Percentiles rank a stretch among this genome's conserved stretches.
These are phyloP conservation scores for Noctua comes DNA, from an alignment of 2,888 invertebrate genomes.

Conservation along the genomic window DNA sequence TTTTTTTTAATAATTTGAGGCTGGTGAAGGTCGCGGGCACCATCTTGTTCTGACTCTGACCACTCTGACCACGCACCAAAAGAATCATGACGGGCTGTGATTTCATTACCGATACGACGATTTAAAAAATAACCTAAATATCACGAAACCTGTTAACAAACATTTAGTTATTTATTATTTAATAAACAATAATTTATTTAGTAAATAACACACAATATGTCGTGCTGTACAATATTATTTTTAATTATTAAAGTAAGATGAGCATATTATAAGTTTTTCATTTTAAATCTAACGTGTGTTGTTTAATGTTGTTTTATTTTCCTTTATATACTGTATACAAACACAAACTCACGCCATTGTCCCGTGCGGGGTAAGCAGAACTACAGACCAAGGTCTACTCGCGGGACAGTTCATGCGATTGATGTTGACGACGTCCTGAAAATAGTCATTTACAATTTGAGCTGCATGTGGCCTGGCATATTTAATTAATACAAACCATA, in stretches of 20 bases:
- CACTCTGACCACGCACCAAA: neutral
- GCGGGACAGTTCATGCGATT: no score
- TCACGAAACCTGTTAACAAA: conserved; percentile 8
- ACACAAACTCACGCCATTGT: neutral
- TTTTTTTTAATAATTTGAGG: no score
- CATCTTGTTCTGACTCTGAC: neutral
- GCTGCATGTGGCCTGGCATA: no score
- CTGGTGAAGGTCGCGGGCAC: no score
- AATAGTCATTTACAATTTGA: no score
- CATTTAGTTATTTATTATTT: conserved; percentile 55
- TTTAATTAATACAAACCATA: no score
- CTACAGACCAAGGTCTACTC: neutral
- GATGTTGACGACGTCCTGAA: no score
- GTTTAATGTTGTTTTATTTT: conserved; percentile 79
- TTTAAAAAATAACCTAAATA: conserved; percentile 5
- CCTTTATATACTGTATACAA: neutral
- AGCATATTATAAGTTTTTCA: conserved; percentile 39
- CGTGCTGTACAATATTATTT: conserved; percentile 61
- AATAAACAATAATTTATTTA: conserved; percentile 59
- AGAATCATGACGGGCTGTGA: neutral
- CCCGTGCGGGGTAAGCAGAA: neutral
- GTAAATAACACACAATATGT: conserved; percentile 34
- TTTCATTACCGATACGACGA: neutral
- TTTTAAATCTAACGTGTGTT: conserved; percentile 81
- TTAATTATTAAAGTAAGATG: conserved; percentile 55